Conservation (phyloP, 2,113 vertebrate genomes). For the Baryphthengus martii region DNA sequence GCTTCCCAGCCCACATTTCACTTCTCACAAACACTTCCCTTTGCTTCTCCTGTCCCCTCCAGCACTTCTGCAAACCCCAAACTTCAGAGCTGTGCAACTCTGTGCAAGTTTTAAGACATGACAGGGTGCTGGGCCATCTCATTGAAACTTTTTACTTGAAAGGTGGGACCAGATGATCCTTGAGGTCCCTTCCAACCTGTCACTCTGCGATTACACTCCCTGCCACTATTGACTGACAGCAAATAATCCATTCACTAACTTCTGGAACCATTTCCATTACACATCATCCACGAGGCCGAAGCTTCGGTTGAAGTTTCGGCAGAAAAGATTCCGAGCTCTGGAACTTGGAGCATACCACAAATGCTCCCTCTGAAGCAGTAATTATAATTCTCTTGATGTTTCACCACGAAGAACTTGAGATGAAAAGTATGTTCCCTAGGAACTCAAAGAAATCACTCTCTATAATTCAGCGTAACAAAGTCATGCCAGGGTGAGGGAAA, state of each 20-base stretch:
- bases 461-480: background rate
- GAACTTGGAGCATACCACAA: background rate
- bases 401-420: background rate
- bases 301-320: background rate
- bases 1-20: background rate
- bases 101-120: too few relatives aligned
- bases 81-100: background rate
- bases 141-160: too few relatives aligned
- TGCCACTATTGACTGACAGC: background rate
- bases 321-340: background rate
- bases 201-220: too few relatives aligned
- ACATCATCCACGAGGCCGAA: background rate
- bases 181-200: too few relatives aligned
- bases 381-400: background rate
- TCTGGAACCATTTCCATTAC: background rate
- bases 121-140: too few relatives aligned
- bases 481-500: background rate
- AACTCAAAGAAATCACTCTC: background rate
- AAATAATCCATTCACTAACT: background rate
- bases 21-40: background rate
- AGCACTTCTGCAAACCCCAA: background rate
- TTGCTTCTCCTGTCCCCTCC: background rate
- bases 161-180: too few relatives aligned
- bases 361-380: background rate
- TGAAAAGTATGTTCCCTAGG: background rate